Base-by-base conservation (phyloP, 1,140 invertebrate genomes). In the Nautilus pompilius region DNA sequence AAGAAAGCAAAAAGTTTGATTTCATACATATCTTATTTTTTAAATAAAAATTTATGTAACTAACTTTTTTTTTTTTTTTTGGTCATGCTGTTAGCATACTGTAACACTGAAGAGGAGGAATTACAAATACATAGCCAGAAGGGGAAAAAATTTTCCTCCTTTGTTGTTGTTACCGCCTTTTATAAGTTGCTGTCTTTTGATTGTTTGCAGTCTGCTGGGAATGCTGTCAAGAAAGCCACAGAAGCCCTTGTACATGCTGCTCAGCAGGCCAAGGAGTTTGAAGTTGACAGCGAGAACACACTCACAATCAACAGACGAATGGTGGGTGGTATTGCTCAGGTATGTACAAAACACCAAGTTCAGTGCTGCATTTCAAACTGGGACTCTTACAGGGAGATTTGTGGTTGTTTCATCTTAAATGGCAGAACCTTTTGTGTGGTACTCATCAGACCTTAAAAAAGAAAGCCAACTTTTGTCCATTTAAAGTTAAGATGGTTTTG, bases 181-280 rank as follows among this genome's bases (percentile, higher is more conserved):
- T 41, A 15, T 41, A 15, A 41, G 13, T 41, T 1, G 36, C n/a
- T 41, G n/a, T 41, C n/a, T 41, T 41, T 41, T 41, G 13, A 41
- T 1, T 41, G n/a, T n/a, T 41, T 41, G 46, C 77, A 96, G 83
- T 87, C 90, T 26, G 97, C 97, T 8, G 96, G 97, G 17, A 97
- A 97, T 79, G 94, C 95, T 15, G 96, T 99, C 0, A 99, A 98
- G 84, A 87, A 93, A 68, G 97, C 97, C 1, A 99, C 97, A 0
- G 96, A 99, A 81, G 96, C 96, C 83, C 83, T 99, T 65, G 97
- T 99, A 13, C 86, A 89, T 30, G 93, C 96, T 0, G 96, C 96
- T 0, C 90, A 96, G 72, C 92, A 97, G 79, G 92, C 93, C 2
- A 93, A 98, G 57, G 91, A 92, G 51, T 89, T 83, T 22, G 73